These are phyloP conservation scores for Cryptomyrus ogoouensis DNA, from an alignment of 2,113 vertebrate species.

Conservation along the genomic window DNA sequence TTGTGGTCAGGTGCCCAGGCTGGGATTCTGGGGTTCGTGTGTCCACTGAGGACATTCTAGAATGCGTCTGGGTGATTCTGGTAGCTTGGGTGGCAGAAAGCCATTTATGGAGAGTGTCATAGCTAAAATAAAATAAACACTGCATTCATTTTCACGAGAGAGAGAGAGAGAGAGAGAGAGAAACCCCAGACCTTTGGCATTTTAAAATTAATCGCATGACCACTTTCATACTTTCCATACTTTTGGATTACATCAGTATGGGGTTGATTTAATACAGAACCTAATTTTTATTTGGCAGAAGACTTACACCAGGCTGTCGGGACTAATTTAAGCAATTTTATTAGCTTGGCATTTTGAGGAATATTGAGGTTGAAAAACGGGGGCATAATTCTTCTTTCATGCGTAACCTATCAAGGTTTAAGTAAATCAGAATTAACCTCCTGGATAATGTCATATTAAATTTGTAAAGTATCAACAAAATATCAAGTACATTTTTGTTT, in stretches of 20 bases:
- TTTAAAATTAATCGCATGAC: constrained; percentile 7
- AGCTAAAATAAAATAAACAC: neutral
- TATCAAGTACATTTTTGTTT: neutral
- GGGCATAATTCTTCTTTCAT: neutral
- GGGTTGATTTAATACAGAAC: constrained; percentile 32
- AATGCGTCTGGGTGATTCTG: neutral
- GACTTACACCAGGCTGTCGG: constrained; percentile 37
- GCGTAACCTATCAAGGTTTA: neutral
- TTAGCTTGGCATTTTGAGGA: constrained; percentile 14
- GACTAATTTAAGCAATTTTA: constrained; percentile 43
- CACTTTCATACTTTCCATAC: constrained; percentile 8
- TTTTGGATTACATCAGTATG: constrained; percentile 38
- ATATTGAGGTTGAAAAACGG: neutral
- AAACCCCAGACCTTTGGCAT: neutral
- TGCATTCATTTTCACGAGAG: neutral
- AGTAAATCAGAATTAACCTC: neutral
- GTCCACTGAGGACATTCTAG: too few species aligned
- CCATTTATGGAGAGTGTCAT: constrained; percentile 2
- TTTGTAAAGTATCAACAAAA: neutral
- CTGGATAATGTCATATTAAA: neutral
- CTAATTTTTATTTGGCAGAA: constrained; percentile 34
- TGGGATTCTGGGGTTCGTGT: neutral
- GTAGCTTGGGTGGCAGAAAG: neutral
- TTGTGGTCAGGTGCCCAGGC: neutral
- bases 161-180: neutral